Evolutionary conservation across 2,797 vertebrate genomes (phyloP).

Genomic region (Oreochromis grahami): DNA sequence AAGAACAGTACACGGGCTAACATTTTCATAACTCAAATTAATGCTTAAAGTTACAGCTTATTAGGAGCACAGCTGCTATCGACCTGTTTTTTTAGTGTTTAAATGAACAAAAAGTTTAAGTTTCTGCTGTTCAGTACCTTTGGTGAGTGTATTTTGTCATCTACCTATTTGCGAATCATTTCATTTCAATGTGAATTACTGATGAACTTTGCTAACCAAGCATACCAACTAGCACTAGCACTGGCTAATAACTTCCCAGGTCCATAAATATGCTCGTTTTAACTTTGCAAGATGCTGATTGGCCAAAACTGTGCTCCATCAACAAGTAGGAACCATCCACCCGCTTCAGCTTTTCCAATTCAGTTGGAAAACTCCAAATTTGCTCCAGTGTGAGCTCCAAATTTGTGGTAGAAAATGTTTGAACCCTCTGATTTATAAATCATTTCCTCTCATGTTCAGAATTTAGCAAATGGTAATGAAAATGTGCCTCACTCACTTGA

Average conservation of each 20-base stretch:
- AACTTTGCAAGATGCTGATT: neutral
- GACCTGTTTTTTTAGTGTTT: neutral
- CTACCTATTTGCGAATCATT: neutral
- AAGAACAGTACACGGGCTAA: neutral
- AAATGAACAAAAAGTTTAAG: accelerated
- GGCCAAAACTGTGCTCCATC: neutral
- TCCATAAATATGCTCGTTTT: neutral
- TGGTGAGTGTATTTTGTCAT: neutral
- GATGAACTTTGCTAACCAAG: neutral
- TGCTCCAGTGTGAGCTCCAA: accelerated
- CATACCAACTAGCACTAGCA: accelerated
- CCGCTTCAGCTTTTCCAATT: neutral
- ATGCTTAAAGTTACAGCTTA: neutral
- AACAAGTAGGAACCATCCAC: neutral
- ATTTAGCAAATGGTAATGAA: neutral
- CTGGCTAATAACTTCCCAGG: neutral
- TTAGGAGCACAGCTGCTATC: neutral
- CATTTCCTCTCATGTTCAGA: neutral
- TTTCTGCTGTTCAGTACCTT: accelerated
- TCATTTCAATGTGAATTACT: neutral
- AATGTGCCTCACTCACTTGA: too few relatives aligned
- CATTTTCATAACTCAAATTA: accelerated
- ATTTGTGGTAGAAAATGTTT: neutral
- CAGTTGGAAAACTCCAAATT: neutral
- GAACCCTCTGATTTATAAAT: neutral